Percentiles rank a stretch among this genome's conserved stretches.
phyloP scores from a whole-genome alignment of 1,140 invertebrate genomes.

The Pygmarrhopalites habei region DNA sequence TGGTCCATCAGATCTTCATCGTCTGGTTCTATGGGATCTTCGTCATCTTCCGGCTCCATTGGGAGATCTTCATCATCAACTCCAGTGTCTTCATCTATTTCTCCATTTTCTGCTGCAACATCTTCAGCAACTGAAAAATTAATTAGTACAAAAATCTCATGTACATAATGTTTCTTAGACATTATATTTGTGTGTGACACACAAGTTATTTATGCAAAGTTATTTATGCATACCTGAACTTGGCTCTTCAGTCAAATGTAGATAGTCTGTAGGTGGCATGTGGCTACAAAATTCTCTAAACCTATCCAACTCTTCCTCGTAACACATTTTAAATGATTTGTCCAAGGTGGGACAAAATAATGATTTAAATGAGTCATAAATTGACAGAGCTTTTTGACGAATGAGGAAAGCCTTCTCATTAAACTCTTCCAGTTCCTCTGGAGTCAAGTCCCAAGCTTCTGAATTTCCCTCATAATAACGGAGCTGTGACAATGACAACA shows the following conservation, averaged over 20 bases:
- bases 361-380: slow-evolving; percentile 32
- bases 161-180: too few relatives aligned
- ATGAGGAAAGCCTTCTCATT: slow-evolving; percentile 24
- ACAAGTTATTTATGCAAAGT: too few relatives aligned
- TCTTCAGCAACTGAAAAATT: not conserved
- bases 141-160: too few relatives aligned
- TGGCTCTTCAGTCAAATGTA: slow-evolving; percentile 9
- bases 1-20: not conserved
- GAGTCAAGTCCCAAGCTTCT: slow-evolving; percentile 59
- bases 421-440: slow-evolving; percentile 46
- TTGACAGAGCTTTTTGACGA: slow-evolving; percentile 22
- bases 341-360: slow-evolving; percentile 18
- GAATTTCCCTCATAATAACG: slow-evolving; percentile 67
- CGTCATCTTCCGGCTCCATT: too few relatives aligned
- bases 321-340: slow-evolving; percentile 27
- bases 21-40: too few relatives aligned
- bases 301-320: slow-evolving; percentile 28
- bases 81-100: not conserved
- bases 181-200: too few relatives aligned
- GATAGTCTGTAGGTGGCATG: not conserved
- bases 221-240: not conserved
- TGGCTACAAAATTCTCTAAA: slow-evolving; percentile 15
- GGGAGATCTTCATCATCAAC: not conserved
- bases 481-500: slow-evolving; percentile 43
- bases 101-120: not conserved